Conservation (phyloP, 2,888 invertebrate species). For the Xestia rhomboidea region DNA sequence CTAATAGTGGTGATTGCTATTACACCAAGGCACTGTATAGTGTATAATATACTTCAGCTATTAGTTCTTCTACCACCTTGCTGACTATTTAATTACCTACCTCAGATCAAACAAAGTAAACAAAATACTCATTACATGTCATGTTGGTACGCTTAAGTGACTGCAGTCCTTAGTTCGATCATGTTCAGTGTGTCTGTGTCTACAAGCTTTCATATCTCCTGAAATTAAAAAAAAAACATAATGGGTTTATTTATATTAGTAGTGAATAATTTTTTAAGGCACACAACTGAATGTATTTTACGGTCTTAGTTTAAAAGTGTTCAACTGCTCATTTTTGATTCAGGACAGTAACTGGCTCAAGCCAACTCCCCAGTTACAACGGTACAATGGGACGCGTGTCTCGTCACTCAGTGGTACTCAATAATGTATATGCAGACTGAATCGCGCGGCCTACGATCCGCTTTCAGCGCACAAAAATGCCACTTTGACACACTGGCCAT, state of each 20-base stretch:
- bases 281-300: background rate
- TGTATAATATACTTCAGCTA: background rate
- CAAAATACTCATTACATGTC: background rate
- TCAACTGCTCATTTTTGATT: background rate
- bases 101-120: too few relatives aligned
- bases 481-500: constrained; percentile 49
- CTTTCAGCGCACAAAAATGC: constrained; percentile 72
- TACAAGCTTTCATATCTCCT: background rate
- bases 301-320: background rate
- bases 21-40: background rate
- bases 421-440: constrained; percentile 85
- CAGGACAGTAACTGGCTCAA: constrained; percentile 30
- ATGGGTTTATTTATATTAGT: too few relatives aligned
- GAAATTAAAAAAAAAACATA: background rate
- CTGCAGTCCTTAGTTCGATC: background rate
- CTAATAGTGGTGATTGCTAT: background rate
- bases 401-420: constrained; percentile 89
- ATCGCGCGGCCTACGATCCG: constrained; percentile 73
- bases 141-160: background rate
- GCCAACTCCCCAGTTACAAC: constrained; percentile 25
- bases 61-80: background rate
- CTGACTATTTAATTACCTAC: background rate
- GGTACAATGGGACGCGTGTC: constrained; percentile 73
- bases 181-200: background rate
- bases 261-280: too few relatives aligned